Evolutionary conservation across 2,888 invertebrate genomes (phyloP), one percentile per base, ranked within the genome.

Genomic region (Dyspetes luteomarginatus): DNA sequence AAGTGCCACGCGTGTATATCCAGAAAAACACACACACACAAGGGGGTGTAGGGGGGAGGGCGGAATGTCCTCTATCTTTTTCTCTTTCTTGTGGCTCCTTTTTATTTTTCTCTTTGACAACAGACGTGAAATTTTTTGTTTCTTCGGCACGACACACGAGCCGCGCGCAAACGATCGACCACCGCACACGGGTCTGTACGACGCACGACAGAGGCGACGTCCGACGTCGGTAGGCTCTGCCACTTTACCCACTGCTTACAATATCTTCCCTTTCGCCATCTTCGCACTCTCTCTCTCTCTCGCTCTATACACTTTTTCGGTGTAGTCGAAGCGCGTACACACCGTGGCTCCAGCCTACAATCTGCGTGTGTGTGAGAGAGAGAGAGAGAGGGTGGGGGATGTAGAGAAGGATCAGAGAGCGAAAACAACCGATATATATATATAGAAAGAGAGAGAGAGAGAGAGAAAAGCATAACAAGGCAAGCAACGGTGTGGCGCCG

Each of bases 101-200:
- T 43, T 56, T 22, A 28, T 19, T 45, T 76, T 58, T 45, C 17
- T 19, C 36, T 36, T 26, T 52, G 22, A 22, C 58, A 58, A 43
- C 43, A 65, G 60, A n/a, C 64, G 69, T 26, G 67, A 65, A 24
- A 30, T 17, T 15, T 24, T 30, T 26, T 41, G 28, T 24, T 26
- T 19, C 30, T 58, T 30, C 26, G 26, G 15, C 36, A 22, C 22
- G n/a, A 55, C 52, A n/a, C 19, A 22, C 50, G 58, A 72, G 68
- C 58, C 82, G 72, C 80, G 82, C 75, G 78, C 82, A 64, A 60
- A 64, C 73, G 72, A 68, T 74, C 82, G 75, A 78, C 78, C 73
- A 71, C 78, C 79, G 73, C 77, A 74, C 52, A 65, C 50, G 71
- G 60, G 67, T 64, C 43, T 67, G 73, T 77, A 78, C 64, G 52